A percentile compares a stretch with the other conserved stretches of the same genome.
phyloP scores from a whole-genome alignment of 2,113 vertebrate genomes.

The Bubo blakistoni region DNA sequence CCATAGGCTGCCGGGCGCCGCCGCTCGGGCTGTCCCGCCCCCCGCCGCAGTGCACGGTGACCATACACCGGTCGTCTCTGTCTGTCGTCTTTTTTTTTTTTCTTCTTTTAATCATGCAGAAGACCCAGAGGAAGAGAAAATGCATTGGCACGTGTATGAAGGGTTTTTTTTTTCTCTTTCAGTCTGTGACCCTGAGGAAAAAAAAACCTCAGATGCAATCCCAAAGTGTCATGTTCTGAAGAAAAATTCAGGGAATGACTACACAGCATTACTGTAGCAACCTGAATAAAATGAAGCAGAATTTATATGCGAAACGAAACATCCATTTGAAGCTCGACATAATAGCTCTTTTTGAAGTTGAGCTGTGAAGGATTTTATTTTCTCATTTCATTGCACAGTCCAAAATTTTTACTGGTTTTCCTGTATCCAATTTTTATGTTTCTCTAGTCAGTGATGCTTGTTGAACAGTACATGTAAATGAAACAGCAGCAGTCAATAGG shows the following conservation, averaged over 20 bases:
- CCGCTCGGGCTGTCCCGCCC: background rate
- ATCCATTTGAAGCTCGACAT: background rate
- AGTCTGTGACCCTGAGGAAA: too few relatives aligned
- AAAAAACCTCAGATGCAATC: background rate
- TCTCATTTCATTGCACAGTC: background rate
- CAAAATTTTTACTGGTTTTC: background rate
- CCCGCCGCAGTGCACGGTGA: fast-evolving
- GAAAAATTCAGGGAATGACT: background rate
- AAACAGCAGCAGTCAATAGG: background rate
- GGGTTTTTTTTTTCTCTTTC: background rate
- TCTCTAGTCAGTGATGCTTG: background rate
- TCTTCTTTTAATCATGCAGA: background rate
- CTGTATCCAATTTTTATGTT: background rate
- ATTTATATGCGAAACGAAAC: background rate
- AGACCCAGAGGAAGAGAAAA: background rate
- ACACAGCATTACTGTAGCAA: background rate
- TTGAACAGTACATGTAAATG: background rate
- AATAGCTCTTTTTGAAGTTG: background rate
- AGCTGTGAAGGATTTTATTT: background rate
- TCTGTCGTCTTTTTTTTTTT: background rate
- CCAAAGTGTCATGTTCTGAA: background rate
- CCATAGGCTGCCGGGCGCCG: background rate
- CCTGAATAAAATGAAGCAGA: background rate
- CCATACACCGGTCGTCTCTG: too few relatives aligned
- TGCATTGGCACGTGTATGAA: fast-evolving